A percentile compares a stretch with the other conserved stretches of the same genome.
Evolutionary conservation across 2,888 invertebrate genomes (phyloP).

Genomic region (Zaprionus bogoriensis): DNA sequence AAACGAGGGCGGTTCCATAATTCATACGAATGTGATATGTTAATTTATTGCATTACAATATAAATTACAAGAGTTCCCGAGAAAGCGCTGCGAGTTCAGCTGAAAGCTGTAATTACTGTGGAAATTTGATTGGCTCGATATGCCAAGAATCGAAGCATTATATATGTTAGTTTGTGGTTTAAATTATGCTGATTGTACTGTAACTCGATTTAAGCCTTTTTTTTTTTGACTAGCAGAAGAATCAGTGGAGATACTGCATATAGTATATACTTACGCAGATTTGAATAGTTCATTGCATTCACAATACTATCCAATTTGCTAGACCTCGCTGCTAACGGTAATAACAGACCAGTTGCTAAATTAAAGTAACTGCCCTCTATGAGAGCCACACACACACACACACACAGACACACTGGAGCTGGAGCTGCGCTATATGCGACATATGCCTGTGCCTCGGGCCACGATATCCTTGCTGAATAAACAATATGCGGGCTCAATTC

Average conservation of each 20-base stretch:
- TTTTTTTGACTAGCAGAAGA: too few species aligned
- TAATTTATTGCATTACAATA: not conserved
- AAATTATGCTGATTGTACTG: too few species aligned
- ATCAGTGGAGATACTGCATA: too few species aligned
- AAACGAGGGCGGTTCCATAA: slow-evolving; percentile 46
- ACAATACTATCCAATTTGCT: not conserved
- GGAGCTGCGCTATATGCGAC: slow-evolving; percentile 31
- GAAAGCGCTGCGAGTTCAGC: not conserved
- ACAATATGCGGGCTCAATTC: slow-evolving; percentile 70
- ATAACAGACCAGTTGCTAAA: slow-evolving; percentile 5
- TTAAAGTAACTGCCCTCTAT: slow-evolving; percentile 36
- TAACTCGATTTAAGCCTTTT: too few species aligned
- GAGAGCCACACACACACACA: slow-evolving; percentile 5
- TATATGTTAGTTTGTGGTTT: too few species aligned
- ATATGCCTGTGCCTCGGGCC: slow-evolving; percentile 56
- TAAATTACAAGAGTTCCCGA: not conserved
- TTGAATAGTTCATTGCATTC: not conserved
- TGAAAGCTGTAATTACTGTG: not conserved
- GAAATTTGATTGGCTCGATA: too few species aligned
- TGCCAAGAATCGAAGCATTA: too few species aligned
- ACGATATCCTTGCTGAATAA: slow-evolving; percentile 75
- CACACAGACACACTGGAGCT: slow-evolving; percentile 1
- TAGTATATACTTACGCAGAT: too few species aligned
- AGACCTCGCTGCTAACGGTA: not conserved
- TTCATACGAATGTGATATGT: slow-evolving; percentile 11